These are phyloP conservation scores for Archips xylosteana DNA, from an alignment of 2,888 invertebrate species.

Conservation along the genomic window DNA sequence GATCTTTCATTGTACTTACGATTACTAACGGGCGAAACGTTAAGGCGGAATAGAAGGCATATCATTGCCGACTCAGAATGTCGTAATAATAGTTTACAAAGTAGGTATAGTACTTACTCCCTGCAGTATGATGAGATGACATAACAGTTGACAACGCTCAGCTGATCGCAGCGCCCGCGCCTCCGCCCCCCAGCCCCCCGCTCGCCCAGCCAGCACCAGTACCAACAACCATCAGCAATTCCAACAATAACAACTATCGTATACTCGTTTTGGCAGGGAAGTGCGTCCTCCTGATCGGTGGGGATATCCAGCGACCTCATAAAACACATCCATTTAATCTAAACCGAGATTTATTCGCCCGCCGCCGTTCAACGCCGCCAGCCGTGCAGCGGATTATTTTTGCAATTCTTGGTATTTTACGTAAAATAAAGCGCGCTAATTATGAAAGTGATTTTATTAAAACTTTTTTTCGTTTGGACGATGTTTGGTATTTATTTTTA, in stretches of 20 bases:
- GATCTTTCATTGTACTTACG: constrained; percentile 8
- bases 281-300: constrained; percentile 28
- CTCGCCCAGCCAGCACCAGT: background rate
- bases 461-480: too few relatives aligned
- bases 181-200: background rate
- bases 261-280: constrained; percentile 21
- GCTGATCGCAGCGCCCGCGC: background rate
- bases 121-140: background rate
- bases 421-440: too few relatives aligned
- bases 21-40: background rate
- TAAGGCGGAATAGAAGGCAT: constrained; percentile 15
- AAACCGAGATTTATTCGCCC: too few relatives aligned
- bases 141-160: background rate
- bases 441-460: too few relatives aligned
- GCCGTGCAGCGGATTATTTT: too few relatives aligned
- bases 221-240: background rate
- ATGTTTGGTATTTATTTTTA: too few relatives aligned
- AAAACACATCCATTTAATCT: background rate
- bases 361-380: too few relatives aligned
- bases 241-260: background rate
- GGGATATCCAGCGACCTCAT: constrained; percentile 16
- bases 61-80: constrained; percentile 10
- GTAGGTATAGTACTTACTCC: background rate
- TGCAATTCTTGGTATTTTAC: too few relatives aligned
- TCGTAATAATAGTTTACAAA: background rate